Percentiles rank a stretch among this genome's conserved stretches.
phyloP scores from a whole-genome alignment of 2,113 vertebrate genomes.

The Labeo rohita region DNA sequence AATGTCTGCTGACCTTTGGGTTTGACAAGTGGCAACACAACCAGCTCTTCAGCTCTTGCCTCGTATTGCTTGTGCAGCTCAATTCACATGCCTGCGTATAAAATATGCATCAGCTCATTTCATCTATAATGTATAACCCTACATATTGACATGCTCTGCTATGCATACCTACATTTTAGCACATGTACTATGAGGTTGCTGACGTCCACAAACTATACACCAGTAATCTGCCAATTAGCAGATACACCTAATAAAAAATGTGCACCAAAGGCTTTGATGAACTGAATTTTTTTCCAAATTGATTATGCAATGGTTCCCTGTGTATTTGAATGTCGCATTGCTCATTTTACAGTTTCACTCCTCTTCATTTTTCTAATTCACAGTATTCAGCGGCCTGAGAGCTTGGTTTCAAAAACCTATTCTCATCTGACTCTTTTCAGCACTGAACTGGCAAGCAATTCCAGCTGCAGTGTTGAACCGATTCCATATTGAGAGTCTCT shows the following conservation, averaged over 20 bases:
- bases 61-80: not conserved
- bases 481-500: too few species aligned
- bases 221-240: not conserved
- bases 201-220: not conserved
- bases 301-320: not conserved
- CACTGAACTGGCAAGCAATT: too few species aligned
- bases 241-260: not conserved
- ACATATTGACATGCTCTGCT: not conserved
- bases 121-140: constrained; percentile 10
- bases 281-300: not conserved
- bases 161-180: not conserved
- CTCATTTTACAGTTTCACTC: not conserved
- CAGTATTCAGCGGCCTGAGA: not conserved
- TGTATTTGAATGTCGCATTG: not conserved
- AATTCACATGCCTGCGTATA: constrained; percentile 14
- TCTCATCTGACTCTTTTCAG: too few species aligned
- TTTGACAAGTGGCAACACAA: not conserved
- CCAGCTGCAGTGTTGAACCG: too few species aligned
- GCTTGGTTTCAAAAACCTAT: not conserved
- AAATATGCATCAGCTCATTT: constrained; percentile 36
- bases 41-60: constrained; percentile 2
- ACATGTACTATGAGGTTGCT: not conserved
- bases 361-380: not conserved
- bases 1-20: constrained; percentile 22
- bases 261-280: not conserved